Conservation (phyloP, 2,797 vertebrate genomes). For the Cirrhinus molitorella region DNA sequence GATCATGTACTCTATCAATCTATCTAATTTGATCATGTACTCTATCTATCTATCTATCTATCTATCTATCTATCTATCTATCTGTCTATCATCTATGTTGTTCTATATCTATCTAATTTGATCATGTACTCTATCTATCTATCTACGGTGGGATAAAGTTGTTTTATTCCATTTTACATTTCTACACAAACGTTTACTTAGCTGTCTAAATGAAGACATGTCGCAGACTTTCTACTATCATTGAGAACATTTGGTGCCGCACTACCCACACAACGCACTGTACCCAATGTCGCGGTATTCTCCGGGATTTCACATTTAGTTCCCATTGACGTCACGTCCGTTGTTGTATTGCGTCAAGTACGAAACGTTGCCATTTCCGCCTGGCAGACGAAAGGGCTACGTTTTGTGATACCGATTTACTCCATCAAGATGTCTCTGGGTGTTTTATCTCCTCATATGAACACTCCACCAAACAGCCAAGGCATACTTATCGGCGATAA, state of each 20-base stretch:
- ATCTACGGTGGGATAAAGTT: too few relatives aligned
- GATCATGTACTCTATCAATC: conserved; percentile 7
- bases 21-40: too few relatives aligned
- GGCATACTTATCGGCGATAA: conserved; percentile 95
- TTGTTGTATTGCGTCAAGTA: conserved; percentile 21
- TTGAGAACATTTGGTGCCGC: neutral
- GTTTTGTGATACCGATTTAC: neutral
- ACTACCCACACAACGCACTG: neutral
- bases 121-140: neutral
- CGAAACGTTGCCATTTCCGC: conserved; percentile 48
- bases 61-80: neutral
- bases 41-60: neutral
- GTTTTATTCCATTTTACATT: neutral
- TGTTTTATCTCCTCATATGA: conserved; percentile 64
- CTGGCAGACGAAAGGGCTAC: conserved; percentile 34
- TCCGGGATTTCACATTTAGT: neutral
- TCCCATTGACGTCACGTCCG: conserved; percentile 24
- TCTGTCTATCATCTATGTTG: neutral
- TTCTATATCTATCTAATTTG: neutral
- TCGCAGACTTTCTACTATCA: neutral
- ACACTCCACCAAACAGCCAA: conserved; percentile 76
- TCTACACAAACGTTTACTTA: neutral
- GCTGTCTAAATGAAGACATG: neutral
- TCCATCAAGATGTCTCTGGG: conserved; percentile 60
- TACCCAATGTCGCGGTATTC: conserved; percentile 16